Conservation (phyloP, 2,888 invertebrate species). For the Urechis unicinctus region DNA sequence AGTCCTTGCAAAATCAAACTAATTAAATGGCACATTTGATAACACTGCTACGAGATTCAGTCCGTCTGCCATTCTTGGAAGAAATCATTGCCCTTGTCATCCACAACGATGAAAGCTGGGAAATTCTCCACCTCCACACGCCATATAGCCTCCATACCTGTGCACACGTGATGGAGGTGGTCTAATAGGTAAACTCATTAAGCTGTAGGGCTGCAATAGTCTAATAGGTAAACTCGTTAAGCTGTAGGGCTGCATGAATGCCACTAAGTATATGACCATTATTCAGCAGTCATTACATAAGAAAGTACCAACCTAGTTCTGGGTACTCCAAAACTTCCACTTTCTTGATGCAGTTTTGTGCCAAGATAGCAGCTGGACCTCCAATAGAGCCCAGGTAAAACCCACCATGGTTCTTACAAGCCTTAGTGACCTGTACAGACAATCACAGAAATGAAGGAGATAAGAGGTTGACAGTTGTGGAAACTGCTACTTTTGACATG, state of each 20-base stretch:
- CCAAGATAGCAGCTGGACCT: conserved; percentile 50
- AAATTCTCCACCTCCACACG: conserved; percentile 48
- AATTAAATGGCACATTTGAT: too few species aligned
- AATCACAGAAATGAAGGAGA: too few species aligned
- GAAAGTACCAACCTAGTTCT: conserved; percentile 51
- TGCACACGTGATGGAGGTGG: background rate
- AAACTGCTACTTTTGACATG: too few species aligned
- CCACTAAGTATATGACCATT: too few species aligned
- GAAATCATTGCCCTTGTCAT: conserved; percentile 51
- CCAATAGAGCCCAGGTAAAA: conserved; percentile 52
- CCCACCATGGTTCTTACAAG: conserved; percentile 49
- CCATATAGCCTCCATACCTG: conserved; percentile 52
- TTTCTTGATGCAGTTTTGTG: conserved; percentile 50
- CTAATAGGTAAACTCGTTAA: background rate
- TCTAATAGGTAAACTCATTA: background rate
- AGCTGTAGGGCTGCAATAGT: too few species aligned
- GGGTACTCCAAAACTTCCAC: conserved; percentile 50
- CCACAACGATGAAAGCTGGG: conserved; percentile 51
- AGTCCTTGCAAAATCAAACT: too few species aligned
- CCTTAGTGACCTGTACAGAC: conserved; percentile 40
- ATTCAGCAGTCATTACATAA: too few species aligned
- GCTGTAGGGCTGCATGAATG: too few species aligned
- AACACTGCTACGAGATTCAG: conserved; percentile 14
- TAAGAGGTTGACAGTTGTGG: too few species aligned
- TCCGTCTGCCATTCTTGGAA: conserved; percentile 51